Percentiles rank a stretch among this genome's conserved stretches.
Conservation (phyloP, 2,888 invertebrate species). For the Pammene aurita region DNA sequence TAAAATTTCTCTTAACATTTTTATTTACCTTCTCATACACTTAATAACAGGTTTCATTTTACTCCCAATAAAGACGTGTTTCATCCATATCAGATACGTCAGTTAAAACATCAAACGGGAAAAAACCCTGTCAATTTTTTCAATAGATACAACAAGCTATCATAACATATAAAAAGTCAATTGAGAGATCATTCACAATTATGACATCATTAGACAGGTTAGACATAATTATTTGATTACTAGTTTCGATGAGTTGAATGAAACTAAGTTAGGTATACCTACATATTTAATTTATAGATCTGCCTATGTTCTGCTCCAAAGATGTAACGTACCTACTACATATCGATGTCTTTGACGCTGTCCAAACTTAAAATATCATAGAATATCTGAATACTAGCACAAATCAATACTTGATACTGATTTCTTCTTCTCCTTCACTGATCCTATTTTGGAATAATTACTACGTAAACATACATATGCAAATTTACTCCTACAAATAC, state of each 20-base stretch:
- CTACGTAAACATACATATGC: background rate
- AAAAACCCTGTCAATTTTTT: slow-evolving; percentile 24
- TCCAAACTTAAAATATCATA: too few species aligned
- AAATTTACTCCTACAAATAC: slow-evolving; percentile 1
- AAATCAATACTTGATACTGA: background rate
- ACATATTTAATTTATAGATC: too few species aligned
- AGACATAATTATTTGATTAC: slow-evolving; percentile 18
- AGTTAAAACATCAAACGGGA: slow-evolving; percentile 27
- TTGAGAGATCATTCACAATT: slow-evolving; percentile 32
- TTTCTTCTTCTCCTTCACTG: background rate
- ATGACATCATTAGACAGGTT: slow-evolving; percentile 37
- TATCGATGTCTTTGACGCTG: too few species aligned
- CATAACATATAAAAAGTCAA: slow-evolving; percentile 19
- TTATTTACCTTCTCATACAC: background rate
- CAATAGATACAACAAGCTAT: slow-evolving; percentile 6
- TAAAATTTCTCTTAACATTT: too few species aligned
- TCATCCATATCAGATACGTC: slow-evolving; percentile 33
- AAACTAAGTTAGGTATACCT: too few species aligned
- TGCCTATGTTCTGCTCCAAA: too few species aligned
- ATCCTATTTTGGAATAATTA: background rate
- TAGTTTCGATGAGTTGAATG: background rate
- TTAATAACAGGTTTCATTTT: slow-evolving; percentile 8
- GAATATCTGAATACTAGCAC: too few species aligned
- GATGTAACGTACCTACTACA: too few species aligned
- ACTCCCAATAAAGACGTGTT: slow-evolving; percentile 26